Evolutionary conservation across 2,888 invertebrate species (phyloP), one percentile per base, ranked within the genome.

Genomic region (Acrobasis consociella): DNA sequence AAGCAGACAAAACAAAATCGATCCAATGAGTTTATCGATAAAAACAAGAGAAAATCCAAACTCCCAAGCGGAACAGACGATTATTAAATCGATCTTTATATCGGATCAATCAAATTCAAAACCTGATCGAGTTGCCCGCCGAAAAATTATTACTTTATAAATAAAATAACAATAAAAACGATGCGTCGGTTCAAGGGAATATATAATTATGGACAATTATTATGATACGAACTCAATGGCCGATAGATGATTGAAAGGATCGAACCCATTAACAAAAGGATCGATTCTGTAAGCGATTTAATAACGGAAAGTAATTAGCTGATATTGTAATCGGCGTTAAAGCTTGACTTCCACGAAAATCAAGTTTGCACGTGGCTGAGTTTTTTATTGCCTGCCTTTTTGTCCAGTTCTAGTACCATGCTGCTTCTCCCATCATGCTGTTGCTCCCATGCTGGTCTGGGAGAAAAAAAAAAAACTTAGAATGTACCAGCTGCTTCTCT

Each of bases 141-240:
- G 88, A 88, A 87, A 90, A 91, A 91, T 89, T 90, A 91, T 89
- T 88, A 91, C 89, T 90, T 91, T 91, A 91, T 92, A 92, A 92
- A 92, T 92, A 92, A 92, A 92, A 92, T 92, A 92, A 91, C 91
- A 92, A 92, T 92, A 92, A 92, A 91, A 92, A 85, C 80, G 91
- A 91, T 87, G 90, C 86, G 86, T 84, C 76, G 79, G 85, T 85
- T 86, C 86, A 87, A 86, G 89, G 87, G 91, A 89, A 90, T 91
- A 89, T 92, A 87, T 92, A 92, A 92, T 92, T 92, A 92, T 90
- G 92, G 89, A 89, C 91, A 92, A 92, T 92, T 92, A 92, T 90
- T 91, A 89, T 91, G 89, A 91, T 91, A 87, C 82, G 88, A 87
- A 87, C 89, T 87, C 86, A 90, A 90, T 91, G 88, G 86, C 81